Conservation (phyloP, 1,140 invertebrate genomes). For the Caenorhabditis brenneri region DNA sequence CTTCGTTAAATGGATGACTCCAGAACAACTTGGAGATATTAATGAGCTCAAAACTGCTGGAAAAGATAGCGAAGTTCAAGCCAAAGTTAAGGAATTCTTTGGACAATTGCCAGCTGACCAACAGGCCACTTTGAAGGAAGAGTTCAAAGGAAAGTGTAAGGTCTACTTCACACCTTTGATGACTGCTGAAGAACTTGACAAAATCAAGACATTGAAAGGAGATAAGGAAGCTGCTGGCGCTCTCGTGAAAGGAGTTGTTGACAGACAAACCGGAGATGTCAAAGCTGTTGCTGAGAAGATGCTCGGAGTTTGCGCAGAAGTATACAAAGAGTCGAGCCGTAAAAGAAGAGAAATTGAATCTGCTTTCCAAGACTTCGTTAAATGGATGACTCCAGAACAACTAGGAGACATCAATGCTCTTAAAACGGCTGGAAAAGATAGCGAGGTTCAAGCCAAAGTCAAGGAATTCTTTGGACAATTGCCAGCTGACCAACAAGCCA, state of each 20-base stretch:
- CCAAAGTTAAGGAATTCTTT: conserved; percentile 34
- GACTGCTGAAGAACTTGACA: not conserved
- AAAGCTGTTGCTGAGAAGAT: conserved; percentile 40
- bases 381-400: conserved; percentile 50
- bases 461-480: conserved; percentile 32
- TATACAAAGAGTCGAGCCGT: conserved; percentile 16
- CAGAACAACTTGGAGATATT: conserved; percentile 27
- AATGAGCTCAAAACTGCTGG: conserved; percentile 3
- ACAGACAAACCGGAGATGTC: conserved; percentile 26
- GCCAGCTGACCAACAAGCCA: conserved; percentile 36
- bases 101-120: conserved; percentile 30
- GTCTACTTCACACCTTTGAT: conserved; percentile 1
- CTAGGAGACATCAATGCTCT: conserved; percentile 1
- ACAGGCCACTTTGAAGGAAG: conserved; percentile 33
- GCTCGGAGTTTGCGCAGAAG: conserved; percentile 35
- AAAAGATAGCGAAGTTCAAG: conserved; percentile 4
- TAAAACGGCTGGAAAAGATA: not conserved
- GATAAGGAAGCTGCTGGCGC: conserved; percentile 18
- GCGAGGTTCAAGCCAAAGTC: conserved; percentile 22
- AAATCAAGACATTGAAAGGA: conserved; percentile 7
- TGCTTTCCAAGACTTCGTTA: conserved; percentile 38
- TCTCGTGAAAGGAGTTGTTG: conserved; percentile 2
- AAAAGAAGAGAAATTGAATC: conserved; percentile 10
- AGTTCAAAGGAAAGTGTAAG: conserved; percentile 50
- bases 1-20: conserved; percentile 43